Conservation (phyloP, 2,888 invertebrate genomes). For the Drosophila yooni region DNA sequence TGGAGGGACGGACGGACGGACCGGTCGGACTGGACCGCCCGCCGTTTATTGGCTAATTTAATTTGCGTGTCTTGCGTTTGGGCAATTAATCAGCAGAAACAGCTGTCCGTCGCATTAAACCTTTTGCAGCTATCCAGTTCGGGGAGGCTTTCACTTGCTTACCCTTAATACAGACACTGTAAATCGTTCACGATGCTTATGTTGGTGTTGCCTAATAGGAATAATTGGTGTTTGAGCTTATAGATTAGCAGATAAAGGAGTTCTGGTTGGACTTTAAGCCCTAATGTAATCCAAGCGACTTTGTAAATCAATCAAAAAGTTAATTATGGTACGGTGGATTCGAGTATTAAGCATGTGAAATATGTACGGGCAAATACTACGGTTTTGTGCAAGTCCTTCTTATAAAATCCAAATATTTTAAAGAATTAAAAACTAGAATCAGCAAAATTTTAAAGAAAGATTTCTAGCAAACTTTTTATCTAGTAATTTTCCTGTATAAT, state of each 20-base stretch:
- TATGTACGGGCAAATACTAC: not conserved
- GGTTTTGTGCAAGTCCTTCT: not conserved
- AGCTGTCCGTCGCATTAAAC: constrained; percentile 78
- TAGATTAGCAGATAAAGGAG: constrained; percentile 30
- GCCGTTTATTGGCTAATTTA: constrained; percentile 81
- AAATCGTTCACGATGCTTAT: constrained; percentile 16
- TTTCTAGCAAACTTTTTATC: not conserved
- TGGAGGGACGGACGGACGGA: not conserved
- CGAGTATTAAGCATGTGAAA: not conserved
- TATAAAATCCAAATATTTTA: not conserved
- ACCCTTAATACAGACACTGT: constrained; percentile 10
- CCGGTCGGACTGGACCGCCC: constrained; percentile 44
- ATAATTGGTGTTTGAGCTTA: constrained; percentile 18
- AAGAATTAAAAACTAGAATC: not conserved
- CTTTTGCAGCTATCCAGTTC: constrained; percentile 37
- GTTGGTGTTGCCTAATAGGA: constrained; percentile 9
- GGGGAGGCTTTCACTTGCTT: constrained; percentile 27
- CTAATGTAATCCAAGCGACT: constrained; percentile 12
- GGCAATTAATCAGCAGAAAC: constrained; percentile 79
- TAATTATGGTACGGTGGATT: constrained; percentile 2
- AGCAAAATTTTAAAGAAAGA: not conserved
- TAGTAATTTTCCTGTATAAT: not conserved
- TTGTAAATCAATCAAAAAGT: constrained; percentile 27
- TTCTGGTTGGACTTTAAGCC: constrained; percentile 14
- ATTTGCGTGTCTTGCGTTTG: constrained; percentile 81